Evolutionary conservation across 2,888 invertebrate genomes (phyloP).

Genomic region (Hoplodrina blanda): DNA sequence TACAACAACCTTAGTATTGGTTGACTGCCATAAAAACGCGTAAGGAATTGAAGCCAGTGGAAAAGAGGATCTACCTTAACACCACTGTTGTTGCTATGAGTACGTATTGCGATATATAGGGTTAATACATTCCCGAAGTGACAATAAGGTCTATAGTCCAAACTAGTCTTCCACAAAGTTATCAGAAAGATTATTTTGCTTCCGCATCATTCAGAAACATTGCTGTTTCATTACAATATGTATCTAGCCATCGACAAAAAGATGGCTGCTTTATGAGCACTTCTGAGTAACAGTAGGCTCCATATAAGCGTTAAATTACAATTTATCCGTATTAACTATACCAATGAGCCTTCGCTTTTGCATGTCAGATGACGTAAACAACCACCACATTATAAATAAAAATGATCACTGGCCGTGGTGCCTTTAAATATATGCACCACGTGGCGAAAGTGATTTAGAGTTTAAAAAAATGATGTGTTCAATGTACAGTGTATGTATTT

Average conservation of each 20-base stretch:
- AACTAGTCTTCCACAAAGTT: conserved; percentile 50
- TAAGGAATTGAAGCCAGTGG: conserved; percentile 21
- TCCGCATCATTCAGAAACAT: conserved; percentile 52
- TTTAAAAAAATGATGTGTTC: conserved; percentile 36
- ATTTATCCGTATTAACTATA: conserved; percentile 59
- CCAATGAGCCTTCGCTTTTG: conserved; percentile 56
- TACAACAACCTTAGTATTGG: conserved; percentile 10
- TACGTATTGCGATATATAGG: conserved; percentile 7
- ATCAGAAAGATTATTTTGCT: conserved; percentile 52
- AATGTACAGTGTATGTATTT: conserved; percentile 57
- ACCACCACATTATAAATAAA: conserved; percentile 59
- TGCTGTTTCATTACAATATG: conserved; percentile 37
- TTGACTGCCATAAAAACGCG: conserved; percentile 25
- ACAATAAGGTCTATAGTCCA: conserved; percentile 58
- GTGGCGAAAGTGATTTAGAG: conserved; percentile 43
- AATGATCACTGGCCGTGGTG: conserved; percentile 55
- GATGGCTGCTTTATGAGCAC: conserved; percentile 48
- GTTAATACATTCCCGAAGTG: conserved; percentile 14
- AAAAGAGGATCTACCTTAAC: conserved; percentile 10
- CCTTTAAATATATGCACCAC: conserved; percentile 53
- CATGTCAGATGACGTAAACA: conserved; percentile 53
- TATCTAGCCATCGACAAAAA: conserved; percentile 46
- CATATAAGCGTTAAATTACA: conserved; percentile 58
- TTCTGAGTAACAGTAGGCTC: conserved; percentile 55
- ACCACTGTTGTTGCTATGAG: conserved; percentile 11